Percentiles rank a stretch among this genome's conserved stretches.
Conservation (phyloP, 2,888 invertebrate genomes). For the Dynastes grantii region DNA sequence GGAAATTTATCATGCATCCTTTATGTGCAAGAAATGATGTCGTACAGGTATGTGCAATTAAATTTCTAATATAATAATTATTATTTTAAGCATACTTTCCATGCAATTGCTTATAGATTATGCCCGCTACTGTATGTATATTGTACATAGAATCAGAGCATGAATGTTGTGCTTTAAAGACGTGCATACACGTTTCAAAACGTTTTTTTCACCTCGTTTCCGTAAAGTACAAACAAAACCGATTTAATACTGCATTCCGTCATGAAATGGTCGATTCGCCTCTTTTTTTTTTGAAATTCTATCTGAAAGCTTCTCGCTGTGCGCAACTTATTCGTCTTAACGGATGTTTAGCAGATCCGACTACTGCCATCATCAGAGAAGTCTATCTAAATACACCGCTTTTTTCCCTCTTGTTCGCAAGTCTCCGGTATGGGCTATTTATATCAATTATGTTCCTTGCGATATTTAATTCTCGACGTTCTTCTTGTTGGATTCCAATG, state of each 20-base stretch:
- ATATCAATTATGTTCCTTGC: slow-evolving; percentile 35
- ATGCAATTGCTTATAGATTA: no score
- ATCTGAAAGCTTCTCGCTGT: not conserved
- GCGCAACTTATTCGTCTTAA: not conserved
- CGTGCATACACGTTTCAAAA: not conserved
- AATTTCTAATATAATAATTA: no score
- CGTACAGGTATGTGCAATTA: no score
- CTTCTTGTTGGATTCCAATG: slow-evolving; percentile 7
- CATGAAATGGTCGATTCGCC: slow-evolving; percentile 2
- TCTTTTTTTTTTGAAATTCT: not conserved
- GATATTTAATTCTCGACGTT: slow-evolving; percentile 19
- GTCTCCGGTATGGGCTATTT: slow-evolving; percentile 25
- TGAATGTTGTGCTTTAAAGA: not conserved
- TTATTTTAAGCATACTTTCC: no score
- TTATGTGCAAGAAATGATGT: no score
- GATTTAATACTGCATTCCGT: slow-evolving; percentile 1
- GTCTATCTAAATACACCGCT: not conserved
- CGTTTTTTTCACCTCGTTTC: not conserved
- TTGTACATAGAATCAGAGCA: slow-evolving; percentile 13
- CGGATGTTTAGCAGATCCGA: slow-evolving; percentile 1
- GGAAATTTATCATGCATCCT: no score
- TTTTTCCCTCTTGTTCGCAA: not conserved
- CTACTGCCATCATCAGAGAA: not conserved
- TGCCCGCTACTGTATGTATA: no score
- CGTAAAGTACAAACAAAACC: not conserved